Percentiles rank a stretch among this genome's conserved stretches.
phyloP scores from a whole-genome alignment of 2,113 vertebrate genomes.

The Mystacornis crossleyi region DNA sequence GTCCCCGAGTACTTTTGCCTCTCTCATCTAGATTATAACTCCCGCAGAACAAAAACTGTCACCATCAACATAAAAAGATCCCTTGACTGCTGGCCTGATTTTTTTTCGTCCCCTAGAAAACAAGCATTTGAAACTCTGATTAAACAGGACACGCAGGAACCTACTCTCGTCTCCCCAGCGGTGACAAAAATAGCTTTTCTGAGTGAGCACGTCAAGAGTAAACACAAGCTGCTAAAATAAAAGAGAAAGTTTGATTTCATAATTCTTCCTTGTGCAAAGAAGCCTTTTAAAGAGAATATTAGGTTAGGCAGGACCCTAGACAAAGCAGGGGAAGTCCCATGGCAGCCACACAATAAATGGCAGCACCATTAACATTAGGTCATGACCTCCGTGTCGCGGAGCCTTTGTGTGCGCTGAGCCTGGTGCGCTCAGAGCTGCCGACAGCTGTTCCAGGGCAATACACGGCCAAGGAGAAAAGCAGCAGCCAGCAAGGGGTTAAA shows the following conservation, averaged over 20 bases:
- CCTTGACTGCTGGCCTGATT: conserved; percentile 21
- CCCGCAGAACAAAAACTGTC: background rate
- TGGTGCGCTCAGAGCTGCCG: background rate
- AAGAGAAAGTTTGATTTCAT: conserved; percentile 59
- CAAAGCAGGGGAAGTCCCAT: conserved; percentile 66
- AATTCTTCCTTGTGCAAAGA: conserved; percentile 33
- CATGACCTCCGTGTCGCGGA: conserved; percentile 9
- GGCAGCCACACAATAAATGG: conserved; percentile 58
- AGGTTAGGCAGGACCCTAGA: conserved; percentile 20
- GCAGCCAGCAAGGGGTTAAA: conserved; percentile 49
- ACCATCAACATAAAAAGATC: conserved; percentile 12
- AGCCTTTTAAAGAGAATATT: conserved; percentile 50
- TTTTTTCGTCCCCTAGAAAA: background rate
- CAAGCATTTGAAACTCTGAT: conserved; percentile 17
- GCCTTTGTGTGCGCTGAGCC: conserved; percentile 15
- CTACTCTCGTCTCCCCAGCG: background rate
- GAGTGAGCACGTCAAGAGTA: conserved; percentile 13
- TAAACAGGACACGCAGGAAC: background rate
- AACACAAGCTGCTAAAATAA: conserved; percentile 33
- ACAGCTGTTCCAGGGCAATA: conserved; percentile 49
- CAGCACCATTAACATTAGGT: conserved; percentile 52
- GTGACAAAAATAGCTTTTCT: conserved; percentile 18
- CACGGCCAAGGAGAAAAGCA: background rate
- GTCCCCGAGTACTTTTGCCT: conserved; percentile 13
- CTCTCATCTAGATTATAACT: background rate